phyloP scores from a whole-genome alignment of 2,888 invertebrate genomes.

The Scaptodrosophila latifasciaeformis region DNA sequence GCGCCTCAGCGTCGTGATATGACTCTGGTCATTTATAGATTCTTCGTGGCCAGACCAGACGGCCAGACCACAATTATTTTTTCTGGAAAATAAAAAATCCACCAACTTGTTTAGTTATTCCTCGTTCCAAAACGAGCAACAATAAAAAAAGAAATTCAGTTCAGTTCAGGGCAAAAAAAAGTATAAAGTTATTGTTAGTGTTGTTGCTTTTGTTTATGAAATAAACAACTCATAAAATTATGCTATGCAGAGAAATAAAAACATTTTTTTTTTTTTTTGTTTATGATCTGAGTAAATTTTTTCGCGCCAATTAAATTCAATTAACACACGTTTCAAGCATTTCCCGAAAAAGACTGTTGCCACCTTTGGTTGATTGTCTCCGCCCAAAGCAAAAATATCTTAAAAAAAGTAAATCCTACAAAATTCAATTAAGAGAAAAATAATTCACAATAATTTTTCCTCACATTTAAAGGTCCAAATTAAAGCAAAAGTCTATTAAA shows the following conservation, averaged over 20 bases:
- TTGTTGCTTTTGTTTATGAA: slow-evolving; percentile 35
- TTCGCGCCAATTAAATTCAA: slow-evolving; percentile 66
- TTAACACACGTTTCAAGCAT: too few species aligned
- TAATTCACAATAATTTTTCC: too few species aligned
- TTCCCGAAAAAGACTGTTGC: slow-evolving; percentile 28
- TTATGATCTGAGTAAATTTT: slow-evolving; percentile 26
- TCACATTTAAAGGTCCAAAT: too few species aligned
- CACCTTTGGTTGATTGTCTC: too few species aligned
- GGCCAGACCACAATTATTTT: slow-evolving; percentile 42
- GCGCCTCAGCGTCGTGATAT: slow-evolving; percentile 34
- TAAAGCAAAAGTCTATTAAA: too few species aligned
- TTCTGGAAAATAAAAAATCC: slow-evolving; percentile 6
- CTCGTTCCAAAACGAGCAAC: slow-evolving; percentile 35
- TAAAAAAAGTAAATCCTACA: too few species aligned
- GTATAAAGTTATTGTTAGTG: slow-evolving; percentile 45
- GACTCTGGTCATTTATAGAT: slow-evolving; percentile 36
- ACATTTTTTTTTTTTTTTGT: slow-evolving; percentile 45
- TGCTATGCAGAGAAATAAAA: slow-evolving; percentile 32
- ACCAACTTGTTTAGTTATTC: slow-evolving; percentile 15
- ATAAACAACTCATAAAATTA: slow-evolving; percentile 61
- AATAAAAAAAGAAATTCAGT: slow-evolving; percentile 31
- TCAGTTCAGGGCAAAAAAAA: slow-evolving; percentile 22
- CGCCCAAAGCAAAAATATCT: too few species aligned
- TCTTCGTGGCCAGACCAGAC: slow-evolving; percentile 31
- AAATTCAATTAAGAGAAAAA: too few species aligned